Base-by-base conservation (phyloP, 2,797 vertebrate genomes). In the Caiman crocodilus region DNA sequence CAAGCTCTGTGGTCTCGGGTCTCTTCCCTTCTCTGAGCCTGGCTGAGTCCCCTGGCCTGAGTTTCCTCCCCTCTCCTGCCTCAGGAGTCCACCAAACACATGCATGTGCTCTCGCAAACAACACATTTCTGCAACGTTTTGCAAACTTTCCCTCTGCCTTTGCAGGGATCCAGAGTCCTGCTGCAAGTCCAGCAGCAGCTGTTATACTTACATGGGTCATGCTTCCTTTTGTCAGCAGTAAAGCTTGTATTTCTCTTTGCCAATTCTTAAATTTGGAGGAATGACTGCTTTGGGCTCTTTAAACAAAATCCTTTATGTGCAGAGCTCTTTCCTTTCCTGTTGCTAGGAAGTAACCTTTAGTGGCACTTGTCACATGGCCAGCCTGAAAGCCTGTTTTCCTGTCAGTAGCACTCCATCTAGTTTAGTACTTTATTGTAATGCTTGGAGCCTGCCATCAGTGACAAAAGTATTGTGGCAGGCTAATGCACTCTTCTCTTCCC, bases 181-280 rank as follows among this genome's bases (percentile, higher is more conserved):
- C 42, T 50, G 42, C 42, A 50, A 50, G 10, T 50, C 42, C 42
- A 50, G 42, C 42, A 50, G 42, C 42, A 50, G 42, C 42, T 50
- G 42, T 50, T 50, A 50, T 3, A 10, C 42, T 50, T 50, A 50
- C 10, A 50, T 50, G 42, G 42, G 42, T 50, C 42, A 50, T 50
- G 42, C 42, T 50, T 50, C 42, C 42, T 50, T 50, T 50, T 50
- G 42, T 50, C 42, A 50, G 9, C 10, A 10, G 42, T 50, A 25
- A 65, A 50, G 1, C 30, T 5, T 17, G 65, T 2, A 32, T 32
- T 55, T 3, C 0, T 17, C 3, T 64, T 0, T 15, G 15, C 0
- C 4, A 30, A 0, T 30, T 77, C 7, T 14, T 42, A 9, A 59
- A 28, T 30, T 71, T 59, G 20, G 42, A 50, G 32, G 5, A 83